Evolutionary conservation across 2,797 vertebrate genomes (phyloP).

Genomic region (Cynodonichthys magdalenae): DNA sequence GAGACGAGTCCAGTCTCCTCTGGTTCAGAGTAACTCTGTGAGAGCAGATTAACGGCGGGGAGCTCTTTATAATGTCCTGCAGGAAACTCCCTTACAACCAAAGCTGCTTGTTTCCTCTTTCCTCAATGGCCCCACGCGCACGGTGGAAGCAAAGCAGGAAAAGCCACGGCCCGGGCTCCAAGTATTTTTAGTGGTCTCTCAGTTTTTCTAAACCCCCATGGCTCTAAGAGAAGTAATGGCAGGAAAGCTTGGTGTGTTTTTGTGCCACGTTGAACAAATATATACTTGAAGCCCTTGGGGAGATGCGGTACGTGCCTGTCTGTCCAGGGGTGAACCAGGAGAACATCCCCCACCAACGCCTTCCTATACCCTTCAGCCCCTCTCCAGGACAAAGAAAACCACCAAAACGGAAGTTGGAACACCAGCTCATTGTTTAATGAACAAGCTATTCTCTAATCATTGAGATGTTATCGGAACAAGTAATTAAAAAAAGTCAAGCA

Average conservation of each 20-base stretch:
- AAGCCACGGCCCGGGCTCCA: conserved; percentile 58
- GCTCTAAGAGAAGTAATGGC: conserved; percentile 70
- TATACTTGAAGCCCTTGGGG: conserved; percentile 57
- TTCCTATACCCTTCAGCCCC: conserved; percentile 54
- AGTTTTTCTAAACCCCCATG: conserved; percentile 78
- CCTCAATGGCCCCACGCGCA: conserved; percentile 79
- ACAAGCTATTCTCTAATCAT: conserved; percentile 40
- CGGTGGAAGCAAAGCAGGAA: conserved; percentile 81
- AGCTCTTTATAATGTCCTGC: conserved; percentile 81
- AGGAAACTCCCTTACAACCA: conserved; percentile 79
- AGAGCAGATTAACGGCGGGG: conserved; percentile 46
- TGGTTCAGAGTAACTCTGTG: conserved; percentile 61
- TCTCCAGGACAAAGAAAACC: conserved; percentile 75
- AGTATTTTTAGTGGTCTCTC: conserved; percentile 84
- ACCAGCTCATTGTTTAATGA: conserved; percentile 55
- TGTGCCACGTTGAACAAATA: conserved; percentile 66
- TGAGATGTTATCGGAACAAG: conserved; percentile 7
- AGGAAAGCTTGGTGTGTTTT: conserved; percentile 76
- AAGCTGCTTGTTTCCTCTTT: conserved; percentile 80
- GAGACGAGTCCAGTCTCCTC: conserved; percentile 48
- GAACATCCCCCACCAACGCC: conserved; percentile 69
- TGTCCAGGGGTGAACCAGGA: conserved; percentile 62
- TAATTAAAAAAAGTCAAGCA: not conserved
- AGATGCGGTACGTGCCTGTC: conserved; percentile 62
- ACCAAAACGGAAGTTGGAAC: conserved; percentile 64